Base-by-base conservation (phyloP, 2,888 invertebrate genomes). In the Cheilosia scutellata region DNA sequence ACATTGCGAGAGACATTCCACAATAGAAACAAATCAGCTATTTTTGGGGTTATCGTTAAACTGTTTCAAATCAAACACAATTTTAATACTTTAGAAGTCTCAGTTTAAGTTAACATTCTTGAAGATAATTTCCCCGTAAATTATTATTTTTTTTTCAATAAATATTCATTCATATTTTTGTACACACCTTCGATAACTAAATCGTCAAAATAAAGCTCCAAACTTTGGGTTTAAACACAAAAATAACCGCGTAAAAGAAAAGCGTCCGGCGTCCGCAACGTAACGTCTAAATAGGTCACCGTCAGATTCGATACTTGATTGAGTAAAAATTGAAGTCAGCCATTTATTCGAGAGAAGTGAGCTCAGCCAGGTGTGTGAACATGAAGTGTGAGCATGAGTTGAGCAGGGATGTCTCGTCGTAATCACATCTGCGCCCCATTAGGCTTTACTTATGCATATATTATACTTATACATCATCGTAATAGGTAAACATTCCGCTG, bases 211-310 rank as follows among this genome's bases (percentile, higher is more conserved):
- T 11, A 11, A 37, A 37, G 37, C 4, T 11, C 37, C 4, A 3
- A 11, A 37, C 37, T 37, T 37, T 37, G 37, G 37, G 37, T 20
- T 20, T 20, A 11, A 37, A 77, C 20, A 53, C 40, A 16, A 27
- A 13, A 0, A 62, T 27, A 51, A 66, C 55, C 20, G 7, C 47
- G 47, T 20, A 7, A 78, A 40, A 77, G 51, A 71, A 65, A 42
- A 55, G 11, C 20, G 20, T 16, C 20, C 2, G 20, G 20, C 20
- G 20, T 20, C 13, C 49, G 58, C 42, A 4, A 58, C 60, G 55
- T 40, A 60, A 78, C 83, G 83, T 83, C 83, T 68, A 83, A 83
- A 74, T 78, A 51, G 83, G 78, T 79, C 72, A 79, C 49, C 74
- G 78, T 57, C 78, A 57, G 74, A 68, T 74, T 57, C 78, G 47